A percentile compares a stretch with the other conserved stretches of the same genome.
phyloP scores from a whole-genome alignment of 2,113 vertebrate species.

The Callocephalon fimbriatum region DNA sequence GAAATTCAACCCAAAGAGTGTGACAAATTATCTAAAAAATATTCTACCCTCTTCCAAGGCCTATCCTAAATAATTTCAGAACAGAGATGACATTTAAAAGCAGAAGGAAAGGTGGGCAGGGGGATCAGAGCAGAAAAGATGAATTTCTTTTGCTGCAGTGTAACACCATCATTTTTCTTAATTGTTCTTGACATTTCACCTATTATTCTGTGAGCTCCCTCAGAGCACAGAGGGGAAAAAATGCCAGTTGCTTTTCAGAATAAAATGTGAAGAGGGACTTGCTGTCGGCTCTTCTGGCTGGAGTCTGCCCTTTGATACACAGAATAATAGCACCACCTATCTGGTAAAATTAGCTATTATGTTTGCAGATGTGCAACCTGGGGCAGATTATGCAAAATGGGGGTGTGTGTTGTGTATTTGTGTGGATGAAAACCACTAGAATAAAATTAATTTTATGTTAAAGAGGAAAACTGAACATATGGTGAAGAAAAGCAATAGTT shows the following conservation, averaged over 20 bases:
- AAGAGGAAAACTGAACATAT: neutral
- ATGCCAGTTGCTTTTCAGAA: conserved; percentile 54
- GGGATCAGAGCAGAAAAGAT: conserved; percentile 61
- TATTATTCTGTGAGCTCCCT: conserved; percentile 56
- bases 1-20: conserved; percentile 13
- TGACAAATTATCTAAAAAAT: conserved; percentile 58
- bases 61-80: conserved; percentile 67
- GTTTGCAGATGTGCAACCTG: neutral
- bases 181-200: conserved; percentile 77
- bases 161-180: conserved; percentile 75
- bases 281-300: conserved; percentile 15
- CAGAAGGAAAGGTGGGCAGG: conserved; percentile 50
- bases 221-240: conserved; percentile 5
- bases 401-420: neutral
- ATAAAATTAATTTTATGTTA: neutral
- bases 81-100: conserved; percentile 66
- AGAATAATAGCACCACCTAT: conserved; percentile 67
- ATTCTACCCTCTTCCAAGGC: conserved; percentile 52
- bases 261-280: conserved; percentile 34
- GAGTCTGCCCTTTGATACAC: conserved; percentile 3
- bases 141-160: conserved; percentile 62
- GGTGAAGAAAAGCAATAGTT: neutral
- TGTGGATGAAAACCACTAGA: neutral
- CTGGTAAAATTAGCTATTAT: neutral
- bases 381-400: neutral